phyloP scores from a whole-genome alignment of 2,113 vertebrate genomes.

The crab-eating macaque (Macaca fascicularis) region T2T-MFA8v1.1 NC_088376.1:26518001-26518500 shows the following conservation, averaged over 20 bases:
- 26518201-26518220: no score
- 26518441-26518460: not conserved
- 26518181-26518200: not conserved
- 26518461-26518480: not conserved
- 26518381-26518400: not conserved
- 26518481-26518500: not conserved
- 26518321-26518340: rapidly evolving
- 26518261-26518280: not conserved
- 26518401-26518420: not conserved
- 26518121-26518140: not conserved
- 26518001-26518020: not conserved
- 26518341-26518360: not conserved
- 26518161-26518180: not conserved
- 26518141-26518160: not conserved
- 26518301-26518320: rapidly evolving
- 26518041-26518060: no score
- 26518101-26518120: not conserved
- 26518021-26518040: not conserved
- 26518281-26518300: not conserved
- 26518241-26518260: not conserved
- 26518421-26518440: not conserved
- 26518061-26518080: not conserved
- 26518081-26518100: not conserved
- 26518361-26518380: not conserved
- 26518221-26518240: not conserved